Percentiles rank a stretch among this genome's conserved stretches.
Conservation (phyloP, 2,888 invertebrate species). For the Dasysyrphus albostriatus region DNA sequence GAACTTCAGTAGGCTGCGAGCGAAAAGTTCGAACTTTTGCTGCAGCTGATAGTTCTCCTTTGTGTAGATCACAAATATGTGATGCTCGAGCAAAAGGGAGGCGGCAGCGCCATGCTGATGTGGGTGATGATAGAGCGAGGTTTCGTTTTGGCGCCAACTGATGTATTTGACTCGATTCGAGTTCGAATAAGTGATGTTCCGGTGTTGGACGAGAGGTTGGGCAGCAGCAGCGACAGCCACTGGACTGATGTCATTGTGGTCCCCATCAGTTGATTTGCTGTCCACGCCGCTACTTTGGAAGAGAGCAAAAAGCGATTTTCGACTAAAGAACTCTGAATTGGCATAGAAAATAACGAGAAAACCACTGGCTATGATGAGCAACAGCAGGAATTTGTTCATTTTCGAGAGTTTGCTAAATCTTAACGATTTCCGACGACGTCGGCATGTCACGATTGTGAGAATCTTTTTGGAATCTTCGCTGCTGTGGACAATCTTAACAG, state of each 20-base stretch:
- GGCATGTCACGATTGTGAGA: constrained; percentile 75
- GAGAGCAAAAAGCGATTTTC: constrained; percentile 78
- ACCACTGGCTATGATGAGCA: constrained; percentile 80
- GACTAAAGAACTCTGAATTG: constrained; percentile 80
- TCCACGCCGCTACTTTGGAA: constrained; percentile 77
- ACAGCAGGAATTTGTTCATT: constrained; percentile 81
- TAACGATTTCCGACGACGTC: constrained; percentile 74
- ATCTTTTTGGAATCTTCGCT: constrained; percentile 68
- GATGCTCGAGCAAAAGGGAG: constrained; percentile 79
- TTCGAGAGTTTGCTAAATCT: constrained; percentile 76
- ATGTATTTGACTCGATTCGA: constrained; percentile 68
- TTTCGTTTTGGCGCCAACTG: constrained; percentile 69
- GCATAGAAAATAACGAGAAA: constrained; percentile 81
- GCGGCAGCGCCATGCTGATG: constrained; percentile 49
- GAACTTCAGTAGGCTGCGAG: constrained; percentile 81
- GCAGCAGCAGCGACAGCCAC: constrained; percentile 40
- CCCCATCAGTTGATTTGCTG: constrained; percentile 43
- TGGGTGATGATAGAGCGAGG: constrained; percentile 52
- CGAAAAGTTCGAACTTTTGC: constrained; percentile 82
- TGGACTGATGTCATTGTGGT: constrained; percentile 32
- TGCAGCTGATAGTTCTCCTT: constrained; percentile 82
- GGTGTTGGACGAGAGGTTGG: constrained; percentile 52
- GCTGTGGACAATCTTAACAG: constrained; percentile 69
- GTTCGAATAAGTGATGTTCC: constrained; percentile 41
- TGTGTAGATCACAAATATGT: constrained; percentile 83